A percentile compares a stretch with the other conserved stretches of the same genome.
These are phyloP conservation scores for Torymus auratus DNA, from an alignment of 2,888 invertebrate species.

Conservation along the genomic window DNA sequence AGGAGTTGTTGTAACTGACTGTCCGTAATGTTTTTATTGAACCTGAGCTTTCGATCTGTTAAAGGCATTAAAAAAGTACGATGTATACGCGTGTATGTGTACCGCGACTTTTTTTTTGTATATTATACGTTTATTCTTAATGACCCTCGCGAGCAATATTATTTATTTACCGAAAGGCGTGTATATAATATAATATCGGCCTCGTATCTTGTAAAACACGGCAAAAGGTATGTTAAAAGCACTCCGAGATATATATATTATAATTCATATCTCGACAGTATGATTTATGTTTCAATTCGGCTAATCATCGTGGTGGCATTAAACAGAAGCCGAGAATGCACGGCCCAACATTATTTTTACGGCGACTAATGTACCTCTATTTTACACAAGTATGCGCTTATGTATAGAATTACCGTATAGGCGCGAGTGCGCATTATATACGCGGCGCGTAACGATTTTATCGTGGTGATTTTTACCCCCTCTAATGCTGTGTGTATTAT, in stretches of 20 bases:
- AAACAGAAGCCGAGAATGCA: constrained; percentile 11
- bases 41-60: too few species aligned
- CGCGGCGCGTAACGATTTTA: constrained; percentile 11
- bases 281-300: neutral
- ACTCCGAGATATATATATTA: neutral
- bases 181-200: too few species aligned
- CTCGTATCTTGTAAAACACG: too few species aligned
- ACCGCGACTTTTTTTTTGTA: too few species aligned
- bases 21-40: too few species aligned
- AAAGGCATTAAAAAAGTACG: too few species aligned
- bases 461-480: constrained; percentile 2
- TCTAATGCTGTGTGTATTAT: neutral
- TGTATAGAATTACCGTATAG: neutral
- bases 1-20: too few species aligned
- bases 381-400: constrained; percentile 1
- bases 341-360: neutral
- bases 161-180: too few species aligned
- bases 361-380: neutral
- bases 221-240: too few species aligned
- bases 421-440: neutral
- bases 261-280: neutral
- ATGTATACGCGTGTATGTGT: too few species aligned
- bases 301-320: constrained; percentile 18
- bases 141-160: too few species aligned
- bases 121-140: too few species aligned